phyloP scores from a whole-genome alignment of 2,113 vertebrate genomes.

The Hypanus sabinus region DNA sequence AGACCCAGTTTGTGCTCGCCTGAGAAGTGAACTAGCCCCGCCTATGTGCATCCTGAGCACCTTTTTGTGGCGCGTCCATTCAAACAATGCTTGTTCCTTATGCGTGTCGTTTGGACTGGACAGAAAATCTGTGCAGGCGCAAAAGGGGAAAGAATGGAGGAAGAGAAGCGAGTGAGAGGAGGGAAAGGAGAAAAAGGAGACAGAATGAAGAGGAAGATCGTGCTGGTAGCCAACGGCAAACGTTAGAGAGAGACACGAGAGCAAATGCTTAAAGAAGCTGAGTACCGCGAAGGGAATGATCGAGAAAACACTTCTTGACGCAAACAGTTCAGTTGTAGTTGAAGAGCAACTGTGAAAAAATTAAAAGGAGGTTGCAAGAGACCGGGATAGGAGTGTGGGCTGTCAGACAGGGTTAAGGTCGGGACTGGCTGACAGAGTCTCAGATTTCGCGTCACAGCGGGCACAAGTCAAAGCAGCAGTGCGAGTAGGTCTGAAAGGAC shows the following conservation, averaged over 20 bases:
- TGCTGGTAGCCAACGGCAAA: not conserved
- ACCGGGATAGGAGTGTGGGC: not conserved
- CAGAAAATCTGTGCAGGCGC: too few relatives aligned
- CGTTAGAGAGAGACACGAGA: too few relatives aligned
- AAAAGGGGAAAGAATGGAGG: not conserved
- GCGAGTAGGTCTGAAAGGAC: slow-evolving; percentile 33
- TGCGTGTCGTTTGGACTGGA: not conserved
- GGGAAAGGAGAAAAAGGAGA: slow-evolving; percentile 39
- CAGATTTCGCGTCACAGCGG: not conserved
- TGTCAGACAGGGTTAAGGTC: not conserved
- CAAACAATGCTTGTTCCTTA: not conserved
- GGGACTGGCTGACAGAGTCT: not conserved
- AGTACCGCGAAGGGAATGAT: not conserved
- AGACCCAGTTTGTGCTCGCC: not conserved
- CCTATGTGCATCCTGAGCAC: not conserved
- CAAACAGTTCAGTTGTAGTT: not conserved
- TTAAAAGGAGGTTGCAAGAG: not conserved
- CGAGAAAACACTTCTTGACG: not conserved
- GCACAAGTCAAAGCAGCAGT: not conserved
- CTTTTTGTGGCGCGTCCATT: too few relatives aligned
- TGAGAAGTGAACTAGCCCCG: not conserved
- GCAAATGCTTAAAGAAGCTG: not conserved
- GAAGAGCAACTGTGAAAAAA: not conserved
- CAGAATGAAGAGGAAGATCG: not conserved
- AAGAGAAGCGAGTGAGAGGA: slow-evolving; percentile 50